Percentiles rank a stretch among this genome's conserved stretches.
These are phyloP conservation scores for Saccopteryx bilineata DNA, from an alignment of 2,113 vertebrate genomes.

Conservation along the genomic window DNA sequence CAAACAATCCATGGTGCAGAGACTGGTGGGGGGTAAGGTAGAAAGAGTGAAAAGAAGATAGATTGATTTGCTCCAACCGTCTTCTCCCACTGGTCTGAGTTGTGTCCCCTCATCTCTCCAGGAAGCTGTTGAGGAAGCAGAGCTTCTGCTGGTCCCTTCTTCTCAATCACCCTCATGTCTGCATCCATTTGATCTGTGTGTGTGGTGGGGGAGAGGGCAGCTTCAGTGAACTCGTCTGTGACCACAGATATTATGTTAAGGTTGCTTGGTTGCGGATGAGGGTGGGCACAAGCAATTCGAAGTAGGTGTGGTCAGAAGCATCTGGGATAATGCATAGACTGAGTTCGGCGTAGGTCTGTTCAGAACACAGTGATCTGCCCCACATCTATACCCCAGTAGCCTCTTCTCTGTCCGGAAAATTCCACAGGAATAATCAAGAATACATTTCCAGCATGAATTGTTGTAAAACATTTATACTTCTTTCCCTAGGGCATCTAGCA, in stretches of 20 bases:
- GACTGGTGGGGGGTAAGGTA: not conserved
- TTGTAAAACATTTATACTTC: conserved; percentile 63
- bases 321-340: not conserved
- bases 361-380: not conserved
- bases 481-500: conserved; percentile 30
- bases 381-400: not conserved
- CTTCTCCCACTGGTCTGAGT: not conserved
- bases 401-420: conserved; percentile 52
- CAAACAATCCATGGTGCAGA: not conserved
- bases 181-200: not conserved
- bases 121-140: not conserved
- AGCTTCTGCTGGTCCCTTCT: not conserved
- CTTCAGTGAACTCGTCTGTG: conserved; percentile 15
- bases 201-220: not conserved
- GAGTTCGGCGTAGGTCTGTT: not conserved
- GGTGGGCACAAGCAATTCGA: not conserved
- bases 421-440: conserved; percentile 28
- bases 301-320: not conserved
- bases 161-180: not conserved
- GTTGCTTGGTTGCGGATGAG: not conserved
- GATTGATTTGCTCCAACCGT: not conserved
- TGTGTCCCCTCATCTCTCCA: not conserved
- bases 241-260: not conserved
- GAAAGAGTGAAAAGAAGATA: not conserved
- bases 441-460: conserved; percentile 40